Conservation (phyloP, 1,140 invertebrate genomes). For the Anastatus disparis region DNA sequence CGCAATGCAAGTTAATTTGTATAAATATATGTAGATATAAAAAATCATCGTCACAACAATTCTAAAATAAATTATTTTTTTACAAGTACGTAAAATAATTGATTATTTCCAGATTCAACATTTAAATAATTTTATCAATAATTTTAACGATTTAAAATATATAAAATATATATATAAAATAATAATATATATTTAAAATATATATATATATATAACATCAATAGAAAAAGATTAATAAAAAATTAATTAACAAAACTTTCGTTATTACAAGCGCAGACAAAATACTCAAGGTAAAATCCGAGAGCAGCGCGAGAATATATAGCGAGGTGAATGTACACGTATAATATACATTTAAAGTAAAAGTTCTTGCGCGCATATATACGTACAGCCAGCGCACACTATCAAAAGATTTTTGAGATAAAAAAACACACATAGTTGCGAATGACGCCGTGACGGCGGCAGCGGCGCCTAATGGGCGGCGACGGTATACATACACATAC, state of each 20-base stretch:
- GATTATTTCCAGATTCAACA: too few species aligned
- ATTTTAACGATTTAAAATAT: too few species aligned
- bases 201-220: not conserved
- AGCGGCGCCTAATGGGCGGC: constrained; percentile 66
- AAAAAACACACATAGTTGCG: constrained; percentile 56
- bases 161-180: not conserved
- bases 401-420: constrained; percentile 27
- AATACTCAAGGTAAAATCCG: not conserved
- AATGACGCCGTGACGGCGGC: constrained; percentile 64
- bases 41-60: too few species aligned
- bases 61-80: too few species aligned
- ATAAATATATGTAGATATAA: too few species aligned
- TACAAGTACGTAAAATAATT: too few species aligned
- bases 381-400: constrained; percentile 44
- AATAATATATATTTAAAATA: not conserved
- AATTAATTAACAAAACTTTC: not conserved
- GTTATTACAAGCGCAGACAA: not conserved
- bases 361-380: constrained; percentile 52
- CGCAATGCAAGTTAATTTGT: too few species aligned
- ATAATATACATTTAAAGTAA: too few species aligned
- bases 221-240: too few species aligned
- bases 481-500: constrained; percentile 43
- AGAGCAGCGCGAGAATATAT: not conserved
- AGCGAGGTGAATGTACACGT: not conserved
- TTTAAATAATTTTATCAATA: too few species aligned